Base-by-base conservation (phyloP, 2,888 invertebrate genomes). In the Linhomoeus sp. region DNA sequence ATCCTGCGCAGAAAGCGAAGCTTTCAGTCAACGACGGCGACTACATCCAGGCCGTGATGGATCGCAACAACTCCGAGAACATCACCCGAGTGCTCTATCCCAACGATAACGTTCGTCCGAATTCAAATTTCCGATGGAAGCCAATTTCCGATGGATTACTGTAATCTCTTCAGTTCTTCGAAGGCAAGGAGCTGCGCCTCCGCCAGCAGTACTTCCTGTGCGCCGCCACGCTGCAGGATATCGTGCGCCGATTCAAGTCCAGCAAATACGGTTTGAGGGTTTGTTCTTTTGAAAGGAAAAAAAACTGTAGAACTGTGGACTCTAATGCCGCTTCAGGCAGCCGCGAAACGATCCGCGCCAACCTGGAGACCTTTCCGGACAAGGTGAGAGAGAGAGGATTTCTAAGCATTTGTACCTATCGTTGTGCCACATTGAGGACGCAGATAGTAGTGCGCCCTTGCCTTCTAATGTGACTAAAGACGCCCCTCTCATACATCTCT, bases 131-230 rank as follows among this genome's bases (percentile, higher is more conserved):
- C 9, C 15, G 15, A 33, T 9, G 35, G 9, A 33, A 33, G 35
- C 15, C 35, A 33, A 33, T 33, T 33, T 33, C 35, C 15, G 35
- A 33, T 33, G 35, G 9, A 12, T 33, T 9, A 12, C 35, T 9
- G 87, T n/a, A n/a, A 37, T n/a, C 23, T 35, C 19, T 40, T 2
- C 53, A 68, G 67, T 80, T 88, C 74, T 97, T 99, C 66, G 90
- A 90, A 68, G 97, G 97, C 58, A 97, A 92, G 69, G 97, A 99
- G 66, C 72, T 99, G 55, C 81, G 97, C 60, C 73, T 99, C 58
- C 90, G 94, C 67, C 97, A 99, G 69, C 92, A 99, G 67, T 99
- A 99, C 69, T 97, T 99, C 72, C 81, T 99, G 80, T 84, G 84
- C 55, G 88, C 97, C 9, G 97, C 97, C 41, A 94, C 97, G 0